Conservation (phyloP, 2,797 vertebrate genomes). For the Falco naumanni region DNA sequence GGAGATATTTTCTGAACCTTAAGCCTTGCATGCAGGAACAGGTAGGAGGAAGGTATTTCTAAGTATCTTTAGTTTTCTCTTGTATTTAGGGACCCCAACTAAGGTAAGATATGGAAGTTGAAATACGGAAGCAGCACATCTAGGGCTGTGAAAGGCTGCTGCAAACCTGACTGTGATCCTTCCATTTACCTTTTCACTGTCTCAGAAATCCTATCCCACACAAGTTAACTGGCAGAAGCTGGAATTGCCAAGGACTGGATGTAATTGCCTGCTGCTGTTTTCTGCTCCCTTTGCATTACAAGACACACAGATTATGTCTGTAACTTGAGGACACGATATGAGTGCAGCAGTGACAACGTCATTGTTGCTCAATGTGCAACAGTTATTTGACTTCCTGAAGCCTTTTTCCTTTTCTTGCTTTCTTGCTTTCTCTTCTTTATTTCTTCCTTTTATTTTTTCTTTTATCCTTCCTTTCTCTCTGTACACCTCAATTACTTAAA, state of each 20-base stretch:
- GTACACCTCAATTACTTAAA: conserved; percentile 34
- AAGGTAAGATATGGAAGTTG: neutral
- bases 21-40: neutral
- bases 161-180: neutral
- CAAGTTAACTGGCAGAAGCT: neutral
- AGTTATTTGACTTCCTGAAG: neutral
- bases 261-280: neutral
- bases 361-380: neutral
- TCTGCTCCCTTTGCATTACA: neutral
- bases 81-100: neutral
- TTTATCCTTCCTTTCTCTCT: neutral
- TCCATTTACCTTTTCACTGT: neutral
- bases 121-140: neutral
- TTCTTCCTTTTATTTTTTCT: neutral
- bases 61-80: neutral
- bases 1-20: neutral
- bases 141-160: neutral
- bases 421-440: neutral
- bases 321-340: neutral
- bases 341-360: neutral
- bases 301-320: neutral
- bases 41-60: neutral
- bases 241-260: neutral
- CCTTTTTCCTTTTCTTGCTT: neutral
- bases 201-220: neutral